phyloP scores from a whole-genome alignment of 2,888 invertebrate species.

The Micoletzkya japonica region DNA sequence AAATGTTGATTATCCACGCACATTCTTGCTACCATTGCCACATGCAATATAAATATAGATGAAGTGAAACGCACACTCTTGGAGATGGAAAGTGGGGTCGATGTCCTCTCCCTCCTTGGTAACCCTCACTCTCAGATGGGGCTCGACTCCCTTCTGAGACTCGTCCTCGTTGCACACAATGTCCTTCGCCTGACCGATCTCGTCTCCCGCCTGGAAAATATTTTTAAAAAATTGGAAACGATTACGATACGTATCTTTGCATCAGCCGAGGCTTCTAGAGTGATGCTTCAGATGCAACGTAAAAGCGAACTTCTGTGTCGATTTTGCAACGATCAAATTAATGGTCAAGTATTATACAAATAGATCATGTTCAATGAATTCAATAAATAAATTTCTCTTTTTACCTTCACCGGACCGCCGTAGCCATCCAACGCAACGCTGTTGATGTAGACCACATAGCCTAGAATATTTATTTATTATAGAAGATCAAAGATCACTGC shows the following conservation, averaged over 20 bases:
- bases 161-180: slow-evolving; percentile 27
- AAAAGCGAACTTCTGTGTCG: too few species aligned
- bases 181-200: slow-evolving; percentile 45
- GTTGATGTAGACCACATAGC: slow-evolving; percentile 58
- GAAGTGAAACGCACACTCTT: slow-evolving; percentile 57
- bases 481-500: too few species aligned
- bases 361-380: neutral
- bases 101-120: slow-evolving; percentile 51
- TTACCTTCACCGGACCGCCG: slow-evolving; percentile 54
- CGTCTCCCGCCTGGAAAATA: slow-evolving; percentile 38
- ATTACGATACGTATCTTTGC: neutral
- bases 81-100: slow-evolving; percentile 61
- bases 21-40: too few species aligned
- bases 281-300: too few species aligned
- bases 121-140: slow-evolving; percentile 11
- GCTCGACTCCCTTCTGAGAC: slow-evolving; percentile 26
- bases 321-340: neutral
- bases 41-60: too few species aligned
- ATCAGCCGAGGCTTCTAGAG: too few species aligned
- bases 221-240: neutral
- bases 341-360: neutral
- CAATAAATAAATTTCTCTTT: neutral
- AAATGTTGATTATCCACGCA: too few species aligned
- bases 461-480: too few species aligned
- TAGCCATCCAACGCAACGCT: slow-evolving; percentile 53